Conservation (phyloP, 2,113 vertebrate species). For the Nannobrachium achirus region DNA sequence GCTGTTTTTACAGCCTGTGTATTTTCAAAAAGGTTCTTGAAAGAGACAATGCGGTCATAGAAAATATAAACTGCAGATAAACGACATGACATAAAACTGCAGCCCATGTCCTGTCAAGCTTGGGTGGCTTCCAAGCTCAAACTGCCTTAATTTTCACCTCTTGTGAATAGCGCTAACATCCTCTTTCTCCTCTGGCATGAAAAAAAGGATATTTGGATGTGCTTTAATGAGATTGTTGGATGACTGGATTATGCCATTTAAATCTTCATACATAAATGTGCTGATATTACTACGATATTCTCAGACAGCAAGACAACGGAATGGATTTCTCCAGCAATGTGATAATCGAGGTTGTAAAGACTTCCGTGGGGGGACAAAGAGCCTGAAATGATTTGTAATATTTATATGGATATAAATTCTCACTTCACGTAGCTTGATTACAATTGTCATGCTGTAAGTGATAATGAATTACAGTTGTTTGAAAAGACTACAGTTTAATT, state of each 20-base stretch:
- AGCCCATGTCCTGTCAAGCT: conserved; percentile 79
- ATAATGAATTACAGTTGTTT: background rate
- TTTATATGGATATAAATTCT: background rate
- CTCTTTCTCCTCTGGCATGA: conserved; percentile 66
- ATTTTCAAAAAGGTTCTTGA: conserved; percentile 75
- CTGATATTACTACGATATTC: conserved; percentile 32
- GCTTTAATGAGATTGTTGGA: conserved; percentile 74
- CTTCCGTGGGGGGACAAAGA: background rate
- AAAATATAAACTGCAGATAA: conserved; percentile 83
- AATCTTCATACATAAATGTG: conserved; percentile 61
- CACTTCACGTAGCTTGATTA: background rate
- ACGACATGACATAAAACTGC: conserved; percentile 81
- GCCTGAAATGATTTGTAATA: conserved; percentile 4
- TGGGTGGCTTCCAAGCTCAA: conserved; percentile 68
- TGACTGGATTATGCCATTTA: conserved; percentile 68
- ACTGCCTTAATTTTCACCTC: conserved; percentile 75
- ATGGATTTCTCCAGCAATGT: conserved; percentile 22
- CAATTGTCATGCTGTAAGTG: conserved; percentile 5
- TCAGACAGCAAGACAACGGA: conserved; percentile 22
- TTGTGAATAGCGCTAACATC: conserved; percentile 70
- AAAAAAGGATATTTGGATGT: conserved; percentile 69
- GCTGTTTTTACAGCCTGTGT: conserved; percentile 75
- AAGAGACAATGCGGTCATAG: conserved; percentile 80
- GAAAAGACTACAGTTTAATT: background rate
- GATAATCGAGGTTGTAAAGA: background rate